Evolutionary conservation across 2,797 vertebrate genomes (phyloP).

Genomic region (Sebastes glaucus): DNA sequence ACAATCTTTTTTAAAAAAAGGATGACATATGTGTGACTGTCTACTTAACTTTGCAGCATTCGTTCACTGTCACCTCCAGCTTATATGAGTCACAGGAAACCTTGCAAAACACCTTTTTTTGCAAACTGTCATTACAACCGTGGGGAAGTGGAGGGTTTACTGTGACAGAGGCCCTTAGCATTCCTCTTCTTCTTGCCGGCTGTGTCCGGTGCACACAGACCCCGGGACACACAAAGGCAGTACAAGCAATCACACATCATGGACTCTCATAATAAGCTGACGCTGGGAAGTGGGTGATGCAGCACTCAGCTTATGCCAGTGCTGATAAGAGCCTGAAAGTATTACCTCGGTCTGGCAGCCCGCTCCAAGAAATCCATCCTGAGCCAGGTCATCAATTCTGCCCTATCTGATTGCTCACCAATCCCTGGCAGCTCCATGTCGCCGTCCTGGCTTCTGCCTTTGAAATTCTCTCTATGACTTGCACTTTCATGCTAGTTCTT

Average conservation of each 20-base stretch:
- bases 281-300: conserved; percentile 84
- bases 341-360: conserved; percentile 83
- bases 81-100: conserved; percentile 53
- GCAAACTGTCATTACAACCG: conserved; percentile 46
- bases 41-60: conserved; percentile 44
- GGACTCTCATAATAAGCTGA: conserved; percentile 84
- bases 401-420: conserved; percentile 85
- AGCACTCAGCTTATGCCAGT: conserved; percentile 85
- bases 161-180: conserved; percentile 41
- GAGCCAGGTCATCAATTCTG: conserved; percentile 86
- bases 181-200: conserved; percentile 41
- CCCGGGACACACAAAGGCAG: conserved; percentile 72
- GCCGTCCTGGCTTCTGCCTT: conserved; percentile 76
- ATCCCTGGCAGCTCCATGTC: conserved; percentile 81
- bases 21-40: conserved; percentile 23
- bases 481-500: conserved; percentile 77
- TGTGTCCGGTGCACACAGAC: conserved; percentile 57
- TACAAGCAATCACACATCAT: conserved; percentile 83
- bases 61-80: conserved; percentile 35
- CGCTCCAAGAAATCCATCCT: conserved; percentile 84
- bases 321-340: conserved; percentile 85
- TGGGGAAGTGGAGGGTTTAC: conserved; percentile 35
- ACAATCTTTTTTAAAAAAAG: conserved; percentile 8
- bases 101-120: conserved; percentile 53
- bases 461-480: conserved; percentile 82